A percentile compares a stretch with the other conserved stretches of the same genome.
phyloP scores from a whole-genome alignment of 1,140 invertebrate species.

The Ladona fulva region DNA sequence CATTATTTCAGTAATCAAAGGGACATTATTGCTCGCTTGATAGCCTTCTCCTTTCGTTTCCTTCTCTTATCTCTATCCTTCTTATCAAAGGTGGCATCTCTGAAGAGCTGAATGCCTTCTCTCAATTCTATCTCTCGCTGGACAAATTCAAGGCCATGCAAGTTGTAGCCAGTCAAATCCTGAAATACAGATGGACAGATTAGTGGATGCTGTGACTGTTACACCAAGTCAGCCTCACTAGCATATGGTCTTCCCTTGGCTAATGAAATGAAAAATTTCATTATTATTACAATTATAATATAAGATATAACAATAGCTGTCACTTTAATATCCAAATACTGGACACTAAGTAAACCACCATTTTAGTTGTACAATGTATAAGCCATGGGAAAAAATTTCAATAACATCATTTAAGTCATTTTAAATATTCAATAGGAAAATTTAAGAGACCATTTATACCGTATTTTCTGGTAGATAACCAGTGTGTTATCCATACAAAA shows the following conservation, averaged over 20 bases:
- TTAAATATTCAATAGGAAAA: too few species aligned
- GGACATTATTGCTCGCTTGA: conserved; percentile 55
- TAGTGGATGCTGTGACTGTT: too few species aligned
- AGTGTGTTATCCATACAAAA: too few species aligned
- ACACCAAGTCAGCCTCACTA: not conserved
- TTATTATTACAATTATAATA: too few species aligned
- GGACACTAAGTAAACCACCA: too few species aligned
- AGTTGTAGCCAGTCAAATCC: conserved; percentile 81
- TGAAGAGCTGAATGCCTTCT: conserved; percentile 74
- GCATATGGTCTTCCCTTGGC: not conserved
- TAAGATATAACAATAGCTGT: too few species aligned
- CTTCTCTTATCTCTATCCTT: conserved; percentile 57
- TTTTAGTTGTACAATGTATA: too few species aligned
- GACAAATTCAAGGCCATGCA: conserved; percentile 69
- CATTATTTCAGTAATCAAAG: conserved; percentile 24
- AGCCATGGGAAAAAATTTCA: too few species aligned
- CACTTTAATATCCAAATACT: too few species aligned
- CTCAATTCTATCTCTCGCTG: conserved; percentile 67
- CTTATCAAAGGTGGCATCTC: conserved; percentile 59
- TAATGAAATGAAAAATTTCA: not conserved
- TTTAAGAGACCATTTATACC: too few species aligned
- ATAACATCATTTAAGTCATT: too few species aligned
- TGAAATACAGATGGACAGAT: conserved; percentile 38
- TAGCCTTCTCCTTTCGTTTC: conserved; percentile 53
- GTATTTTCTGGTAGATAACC: too few species aligned